phyloP scores from a whole-genome alignment of 2,113 vertebrate genomes.

The Marmota flaviventris region DNA sequence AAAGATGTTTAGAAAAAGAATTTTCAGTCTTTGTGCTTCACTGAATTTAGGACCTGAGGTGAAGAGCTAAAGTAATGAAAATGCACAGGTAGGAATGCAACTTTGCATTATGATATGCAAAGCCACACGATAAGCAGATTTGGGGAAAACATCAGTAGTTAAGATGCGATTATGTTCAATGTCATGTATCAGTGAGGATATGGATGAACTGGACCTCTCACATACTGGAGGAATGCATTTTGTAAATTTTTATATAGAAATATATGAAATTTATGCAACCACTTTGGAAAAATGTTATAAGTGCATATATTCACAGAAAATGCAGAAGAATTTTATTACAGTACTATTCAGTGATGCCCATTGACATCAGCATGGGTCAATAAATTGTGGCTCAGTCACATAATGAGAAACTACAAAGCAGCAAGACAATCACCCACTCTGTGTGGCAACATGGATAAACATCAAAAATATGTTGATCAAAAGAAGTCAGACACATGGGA shows the following conservation, averaged over 20 bases:
- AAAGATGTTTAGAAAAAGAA: conserved; percentile 20
- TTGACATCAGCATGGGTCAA: not conserved
- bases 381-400: not conserved
- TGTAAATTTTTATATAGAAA: not conserved
- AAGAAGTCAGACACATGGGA: not conserved
- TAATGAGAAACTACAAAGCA: not conserved
- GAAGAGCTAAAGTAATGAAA: conserved; percentile 1
- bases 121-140: not conserved
- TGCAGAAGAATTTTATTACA: not conserved
- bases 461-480: not conserved
- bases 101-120: not conserved
- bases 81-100: not conserved
- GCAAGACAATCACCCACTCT: not conserved
- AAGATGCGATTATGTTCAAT: not conserved
- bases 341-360: not conserved
- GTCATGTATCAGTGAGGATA: not conserved
- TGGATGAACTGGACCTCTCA: not conserved
- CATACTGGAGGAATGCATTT: not conserved
- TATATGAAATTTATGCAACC: not conserved
- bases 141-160: not conserved
- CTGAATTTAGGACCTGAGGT: not conserved
- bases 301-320: not conserved
- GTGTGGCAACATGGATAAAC: not conserved
- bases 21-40: not conserved
- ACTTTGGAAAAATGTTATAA: not conserved